Conservation (phyloP, 2,113 vertebrate species). For the Pogona vitticeps region DNA sequence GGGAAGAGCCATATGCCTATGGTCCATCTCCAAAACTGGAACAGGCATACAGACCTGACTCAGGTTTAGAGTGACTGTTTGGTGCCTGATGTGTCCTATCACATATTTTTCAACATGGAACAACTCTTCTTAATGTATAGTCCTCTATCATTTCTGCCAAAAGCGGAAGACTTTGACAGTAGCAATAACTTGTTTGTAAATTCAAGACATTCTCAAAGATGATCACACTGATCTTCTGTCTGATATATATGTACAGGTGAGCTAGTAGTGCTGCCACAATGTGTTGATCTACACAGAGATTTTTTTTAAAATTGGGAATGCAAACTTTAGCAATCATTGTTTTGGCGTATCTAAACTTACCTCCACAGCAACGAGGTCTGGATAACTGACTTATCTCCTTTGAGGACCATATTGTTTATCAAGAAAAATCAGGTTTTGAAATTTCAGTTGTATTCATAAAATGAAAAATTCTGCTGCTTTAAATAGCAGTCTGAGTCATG, state of each 20-base stretch:
- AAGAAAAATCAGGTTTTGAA: neutral
- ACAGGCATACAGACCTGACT: no score
- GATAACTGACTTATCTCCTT: neutral
- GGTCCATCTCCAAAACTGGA: no score
- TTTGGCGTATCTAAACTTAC: neutral
- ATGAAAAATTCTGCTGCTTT: neutral
- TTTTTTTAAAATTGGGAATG: neutral
- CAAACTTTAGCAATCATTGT: neutral
- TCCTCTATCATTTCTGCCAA: neutral
- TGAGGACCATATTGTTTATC: neutral
- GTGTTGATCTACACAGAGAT: neutral
- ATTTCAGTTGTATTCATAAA: neutral
- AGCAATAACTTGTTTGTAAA: neutral
- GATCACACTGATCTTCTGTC: neutral
- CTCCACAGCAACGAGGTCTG: neutral
- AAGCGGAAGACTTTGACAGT: neutral
- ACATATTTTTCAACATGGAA: neutral
- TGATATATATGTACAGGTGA: neutral
- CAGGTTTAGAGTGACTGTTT: no score
- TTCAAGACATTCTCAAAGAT: neutral
- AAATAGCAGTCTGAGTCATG: neutral
- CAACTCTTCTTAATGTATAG: neutral
- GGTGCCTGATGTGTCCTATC: neutral
- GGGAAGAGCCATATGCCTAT: no score
- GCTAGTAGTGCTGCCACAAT: neutral